A percentile compares a stretch with the other conserved stretches of the same genome.
These are phyloP conservation scores for Aleiodes testaceus DNA, from an alignment of 2,888 invertebrate species.

Conservation along the genomic window DNA sequence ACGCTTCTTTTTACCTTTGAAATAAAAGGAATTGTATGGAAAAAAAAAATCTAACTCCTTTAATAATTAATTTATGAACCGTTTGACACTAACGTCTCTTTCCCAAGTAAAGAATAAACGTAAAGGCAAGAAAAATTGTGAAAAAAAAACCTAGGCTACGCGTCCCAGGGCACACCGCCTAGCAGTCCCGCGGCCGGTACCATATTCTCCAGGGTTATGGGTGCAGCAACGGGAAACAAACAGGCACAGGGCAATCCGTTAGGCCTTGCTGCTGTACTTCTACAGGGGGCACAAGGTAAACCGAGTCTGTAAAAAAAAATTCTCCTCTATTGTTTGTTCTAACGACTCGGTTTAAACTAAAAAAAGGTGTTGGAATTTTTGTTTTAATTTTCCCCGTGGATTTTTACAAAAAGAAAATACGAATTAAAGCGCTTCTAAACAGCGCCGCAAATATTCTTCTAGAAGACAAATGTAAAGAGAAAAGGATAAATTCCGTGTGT, in stretches of 20 bases:
- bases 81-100: background rate
- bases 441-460: background rate
- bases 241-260: slow-evolving; percentile 65
- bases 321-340: background rate
- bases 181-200: slow-evolving; percentile 67
- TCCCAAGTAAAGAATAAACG: background rate
- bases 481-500: slow-evolving; percentile 7
- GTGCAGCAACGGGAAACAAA: slow-evolving; percentile 62
- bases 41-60: background rate
- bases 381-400: background rate
- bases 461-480: background rate
- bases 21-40: no score
- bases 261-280: slow-evolving; percentile 71
- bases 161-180: slow-evolving; percentile 69
- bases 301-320: slow-evolving; percentile 18
- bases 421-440: slow-evolving; percentile 16
- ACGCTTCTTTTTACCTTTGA: no score
- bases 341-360: slow-evolving; percentile 10
- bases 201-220: slow-evolving; percentile 67
- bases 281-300: slow-evolving; percentile 73
- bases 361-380: slow-evolving; percentile 10
- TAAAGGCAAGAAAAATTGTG: no score
- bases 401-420: slow-evolving; percentile 9
- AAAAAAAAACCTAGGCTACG: slow-evolving; percentile 58
- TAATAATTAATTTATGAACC: background rate